Evolutionary conservation across 2,888 invertebrate species (phyloP).

Genomic region (Plebejus melissa): DNA sequence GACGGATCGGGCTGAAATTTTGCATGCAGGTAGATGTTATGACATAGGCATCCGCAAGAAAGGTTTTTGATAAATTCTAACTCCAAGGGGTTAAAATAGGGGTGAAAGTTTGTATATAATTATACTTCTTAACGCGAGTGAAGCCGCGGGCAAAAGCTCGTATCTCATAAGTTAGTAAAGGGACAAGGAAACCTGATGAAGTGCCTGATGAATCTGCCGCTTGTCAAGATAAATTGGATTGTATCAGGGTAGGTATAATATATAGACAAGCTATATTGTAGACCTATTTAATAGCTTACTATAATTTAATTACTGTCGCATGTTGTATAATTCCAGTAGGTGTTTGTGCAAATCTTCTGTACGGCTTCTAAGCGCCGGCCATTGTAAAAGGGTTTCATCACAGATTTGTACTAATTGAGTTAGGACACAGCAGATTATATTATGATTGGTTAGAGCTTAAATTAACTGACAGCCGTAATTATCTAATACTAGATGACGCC

Average conservation of each 20-base stretch:
- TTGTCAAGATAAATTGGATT: not conserved
- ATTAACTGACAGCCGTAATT: too few relatives aligned
- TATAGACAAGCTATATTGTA: not conserved
- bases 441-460: not conserved
- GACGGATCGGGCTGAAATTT: too few relatives aligned
- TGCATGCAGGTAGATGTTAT: too few relatives aligned
- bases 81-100: too few relatives aligned
- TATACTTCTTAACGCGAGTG: too few relatives aligned
- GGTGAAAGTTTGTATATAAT: too few relatives aligned
- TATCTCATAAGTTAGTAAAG: too few relatives aligned
- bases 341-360: conserved; percentile 10
- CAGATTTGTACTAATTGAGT: conserved; percentile 23
- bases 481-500: too few relatives aligned
- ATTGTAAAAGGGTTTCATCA: conserved; percentile 11
- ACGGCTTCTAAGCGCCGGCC: conserved; percentile 24
- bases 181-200: not conserved
- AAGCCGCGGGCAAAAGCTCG: too few relatives aligned
- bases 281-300: not conserved
- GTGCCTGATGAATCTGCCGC: not conserved
- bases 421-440: conserved; percentile 3
- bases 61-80: too few relatives aligned
- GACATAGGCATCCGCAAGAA: too few relatives aligned
- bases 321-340: not conserved
- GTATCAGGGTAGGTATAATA: not conserved
- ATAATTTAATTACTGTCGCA: not conserved